Evolutionary conservation across 2,797 vertebrate genomes (phyloP).

Genomic region (Ctenopoma kingsleyae): DNA sequence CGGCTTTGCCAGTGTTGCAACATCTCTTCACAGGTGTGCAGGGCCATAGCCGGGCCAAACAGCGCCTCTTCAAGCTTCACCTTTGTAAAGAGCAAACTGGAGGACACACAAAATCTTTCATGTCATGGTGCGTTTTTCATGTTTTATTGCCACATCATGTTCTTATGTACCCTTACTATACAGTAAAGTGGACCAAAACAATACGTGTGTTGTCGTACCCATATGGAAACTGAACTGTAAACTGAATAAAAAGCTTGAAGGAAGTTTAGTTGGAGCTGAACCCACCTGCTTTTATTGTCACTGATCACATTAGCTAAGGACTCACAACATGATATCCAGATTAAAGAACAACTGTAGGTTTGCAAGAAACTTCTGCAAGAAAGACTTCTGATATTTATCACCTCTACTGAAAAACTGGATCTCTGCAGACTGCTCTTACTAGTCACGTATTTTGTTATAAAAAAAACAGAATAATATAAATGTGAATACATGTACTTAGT

Average conservation of each 20-base stretch:
- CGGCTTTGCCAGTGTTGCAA: conserved; percentile 91
- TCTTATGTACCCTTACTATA: not conserved
- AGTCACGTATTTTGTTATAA: not conserved
- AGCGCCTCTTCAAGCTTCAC: conserved; percentile 92
- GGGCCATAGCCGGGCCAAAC: conserved; percentile 89
- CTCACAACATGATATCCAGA: conserved; percentile 14
- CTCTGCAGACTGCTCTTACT: not conserved
- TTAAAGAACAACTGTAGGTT: not conserved
- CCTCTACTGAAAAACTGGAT: not conserved
- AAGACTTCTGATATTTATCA: not conserved
- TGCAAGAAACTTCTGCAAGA: not conserved
- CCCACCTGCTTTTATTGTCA: conserved; percentile 33
- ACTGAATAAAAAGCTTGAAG: not conserved
- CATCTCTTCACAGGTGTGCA: conserved; percentile 94
- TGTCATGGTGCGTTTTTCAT: not conserved
- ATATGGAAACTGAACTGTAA: conserved; percentile 2
- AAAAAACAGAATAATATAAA: not conserved
- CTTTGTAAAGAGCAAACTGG: conserved; percentile 95
- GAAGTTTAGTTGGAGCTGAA: conserved; percentile 3
- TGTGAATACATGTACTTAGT: not conserved
- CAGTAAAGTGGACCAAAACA: not conserved
- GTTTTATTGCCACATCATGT: conserved; percentile 2
- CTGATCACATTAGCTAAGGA: conserved; percentile 18
- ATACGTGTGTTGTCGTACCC: conserved; percentile 2
- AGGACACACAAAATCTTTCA: conserved; percentile 11